phyloP scores from a whole-genome alignment of 2,113 vertebrate genomes.

The Prunella himalayana region DNA sequence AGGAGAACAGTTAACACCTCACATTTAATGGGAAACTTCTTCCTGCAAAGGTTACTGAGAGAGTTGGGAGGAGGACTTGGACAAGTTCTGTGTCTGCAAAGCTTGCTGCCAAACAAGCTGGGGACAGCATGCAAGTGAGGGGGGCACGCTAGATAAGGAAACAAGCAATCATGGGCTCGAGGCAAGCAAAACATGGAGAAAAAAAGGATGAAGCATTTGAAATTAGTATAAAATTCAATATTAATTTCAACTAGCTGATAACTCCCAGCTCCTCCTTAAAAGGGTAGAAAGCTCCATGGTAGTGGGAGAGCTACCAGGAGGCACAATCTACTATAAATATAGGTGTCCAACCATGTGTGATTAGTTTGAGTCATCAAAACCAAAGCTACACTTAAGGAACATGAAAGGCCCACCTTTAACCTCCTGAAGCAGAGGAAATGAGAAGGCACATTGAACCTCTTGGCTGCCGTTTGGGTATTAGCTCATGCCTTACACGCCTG shows the following conservation, averaged over 20 bases:
- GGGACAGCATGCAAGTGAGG: background rate
- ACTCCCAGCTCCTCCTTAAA: background rate
- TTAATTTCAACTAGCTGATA: background rate
- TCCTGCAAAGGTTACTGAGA: conserved; percentile 47
- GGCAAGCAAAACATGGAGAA: background rate
- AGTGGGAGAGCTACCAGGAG: background rate
- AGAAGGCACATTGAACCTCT: background rate
- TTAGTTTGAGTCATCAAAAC: conserved; percentile 43
- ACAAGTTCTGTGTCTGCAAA: background rate
- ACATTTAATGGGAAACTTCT: conserved; percentile 35
- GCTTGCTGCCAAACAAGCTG: background rate
- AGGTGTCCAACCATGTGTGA: background rate
- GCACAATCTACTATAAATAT: background rate
- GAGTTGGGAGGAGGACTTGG: conserved; percentile 32
- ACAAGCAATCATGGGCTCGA: background rate
- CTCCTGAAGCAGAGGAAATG: conserved; percentile 18
- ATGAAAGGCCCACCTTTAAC: conserved; percentile 43
- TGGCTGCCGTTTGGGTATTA: background rate
- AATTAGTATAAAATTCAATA: background rate
- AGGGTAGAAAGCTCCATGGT: background rate
- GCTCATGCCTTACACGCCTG: background rate
- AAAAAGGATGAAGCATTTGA: background rate
- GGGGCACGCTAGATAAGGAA: background rate
- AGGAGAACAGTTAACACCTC: conserved; percentile 50
- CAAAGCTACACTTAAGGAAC: conserved; percentile 1